Evolutionary conservation across 2,797 vertebrate genomes (phyloP).

Genomic region (Nothura maculosa): DNA sequence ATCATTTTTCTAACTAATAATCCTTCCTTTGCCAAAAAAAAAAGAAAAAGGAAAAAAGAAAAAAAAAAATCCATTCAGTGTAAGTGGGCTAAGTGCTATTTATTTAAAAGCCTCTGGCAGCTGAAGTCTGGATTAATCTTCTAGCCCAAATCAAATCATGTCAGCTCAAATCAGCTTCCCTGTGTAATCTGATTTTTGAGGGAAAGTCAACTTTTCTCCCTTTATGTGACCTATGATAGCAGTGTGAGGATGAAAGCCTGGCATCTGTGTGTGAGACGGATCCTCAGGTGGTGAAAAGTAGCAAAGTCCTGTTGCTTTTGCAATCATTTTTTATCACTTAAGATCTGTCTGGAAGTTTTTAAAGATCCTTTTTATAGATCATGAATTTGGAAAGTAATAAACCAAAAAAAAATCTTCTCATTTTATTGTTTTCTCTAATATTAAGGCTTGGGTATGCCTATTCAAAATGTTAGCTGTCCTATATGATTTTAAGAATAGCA

Average conservation of each 20-base stretch:
- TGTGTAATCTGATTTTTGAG: slow-evolving; percentile 68
- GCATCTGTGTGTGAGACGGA: background rate
- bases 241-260: slow-evolving; percentile 28
- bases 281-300: background rate
- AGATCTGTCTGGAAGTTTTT: background rate
- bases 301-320: background rate
- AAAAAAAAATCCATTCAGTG: slow-evolving; percentile 7
- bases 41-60: background rate
- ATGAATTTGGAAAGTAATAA: background rate
- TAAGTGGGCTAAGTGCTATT: slow-evolving; percentile 72
- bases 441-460: background rate
- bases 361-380: background rate
- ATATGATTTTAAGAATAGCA: background rate
- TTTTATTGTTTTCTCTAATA: slow-evolving; percentile 8
- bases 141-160: slow-evolving; percentile 76
- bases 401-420: background rate
- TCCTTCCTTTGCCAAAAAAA: background rate
- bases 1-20: slow-evolving; percentile 27
- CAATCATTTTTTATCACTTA: background rate
- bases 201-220: slow-evolving; percentile 56
- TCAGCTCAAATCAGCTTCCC: slow-evolving; percentile 67
- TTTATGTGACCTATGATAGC: slow-evolving; percentile 45
- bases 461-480: background rate
- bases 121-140: slow-evolving; percentile 70
- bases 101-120: slow-evolving; percentile 72